Evolutionary conservation across 2,888 invertebrate genomes (phyloP).

Genomic region (Koerneria pararmatus): DNA sequence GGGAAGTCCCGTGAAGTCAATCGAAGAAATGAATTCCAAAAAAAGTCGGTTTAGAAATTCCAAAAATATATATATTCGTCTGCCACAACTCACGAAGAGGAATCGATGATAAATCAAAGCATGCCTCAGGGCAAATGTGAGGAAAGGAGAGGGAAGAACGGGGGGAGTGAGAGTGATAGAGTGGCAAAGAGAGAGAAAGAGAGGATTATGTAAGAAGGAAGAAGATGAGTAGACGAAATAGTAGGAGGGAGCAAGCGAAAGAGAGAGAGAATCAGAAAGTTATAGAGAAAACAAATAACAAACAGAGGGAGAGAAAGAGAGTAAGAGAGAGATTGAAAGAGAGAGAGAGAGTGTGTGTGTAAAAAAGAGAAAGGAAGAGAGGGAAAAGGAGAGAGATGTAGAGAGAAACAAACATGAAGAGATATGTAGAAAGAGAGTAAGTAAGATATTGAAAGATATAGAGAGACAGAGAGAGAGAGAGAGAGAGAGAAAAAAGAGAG

Average conservation of each 20-base stretch:
- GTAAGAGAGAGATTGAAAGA: background rate
- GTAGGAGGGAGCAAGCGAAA: constrained; percentile 4
- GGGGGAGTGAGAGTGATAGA: background rate
- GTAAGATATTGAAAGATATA: too few relatives aligned
- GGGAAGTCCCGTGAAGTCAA: too few relatives aligned
- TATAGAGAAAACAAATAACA: background rate
- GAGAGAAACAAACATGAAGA: too few relatives aligned
- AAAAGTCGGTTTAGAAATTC: too few relatives aligned
- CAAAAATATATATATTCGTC: too few relatives aligned
- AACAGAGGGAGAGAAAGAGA: background rate
- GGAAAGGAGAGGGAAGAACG: constrained; percentile 8
- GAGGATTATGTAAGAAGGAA: background rate
- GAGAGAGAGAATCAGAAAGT: constrained; percentile 12
- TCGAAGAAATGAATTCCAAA: too few relatives aligned
- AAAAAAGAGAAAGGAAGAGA: background rate
- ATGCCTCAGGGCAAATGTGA: too few relatives aligned
- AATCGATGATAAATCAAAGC: too few relatives aligned
- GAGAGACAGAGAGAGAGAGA: background rate
- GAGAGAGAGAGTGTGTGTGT: background rate
- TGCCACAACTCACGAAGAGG: too few relatives aligned
- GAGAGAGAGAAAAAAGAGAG: background rate
- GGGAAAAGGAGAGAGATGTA: background rate
- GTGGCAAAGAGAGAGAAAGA: background rate
- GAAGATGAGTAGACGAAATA: constrained; percentile 13
- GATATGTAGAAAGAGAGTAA: too few relatives aligned